These are phyloP conservation scores for Agonopterix subpropinquella DNA, from an alignment of 2,888 invertebrate genomes.

Conservation along the genomic window DNA sequence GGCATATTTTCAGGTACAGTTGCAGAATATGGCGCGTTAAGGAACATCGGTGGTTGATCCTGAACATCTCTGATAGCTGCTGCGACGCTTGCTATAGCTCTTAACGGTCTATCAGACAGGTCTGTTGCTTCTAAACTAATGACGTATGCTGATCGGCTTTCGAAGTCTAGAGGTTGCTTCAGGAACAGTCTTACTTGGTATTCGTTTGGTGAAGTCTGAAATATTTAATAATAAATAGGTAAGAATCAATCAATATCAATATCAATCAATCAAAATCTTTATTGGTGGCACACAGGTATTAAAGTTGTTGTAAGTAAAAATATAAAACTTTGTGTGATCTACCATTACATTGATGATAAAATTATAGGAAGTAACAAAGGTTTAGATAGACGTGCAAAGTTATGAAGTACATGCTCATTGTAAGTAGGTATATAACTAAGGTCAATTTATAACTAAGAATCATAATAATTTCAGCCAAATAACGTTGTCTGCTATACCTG, in stretches of 20 bases:
- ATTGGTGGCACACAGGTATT: no score
- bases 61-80: constrained; percentile 86
- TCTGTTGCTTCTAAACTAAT: constrained; percentile 82
- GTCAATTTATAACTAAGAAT: neutral
- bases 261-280: no score
- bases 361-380: no score
- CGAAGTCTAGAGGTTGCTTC: constrained; percentile 83
- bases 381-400: no score
- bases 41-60: constrained; percentile 88
- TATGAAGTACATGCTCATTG: no score
- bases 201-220: constrained; percentile 79
- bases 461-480: neutral
- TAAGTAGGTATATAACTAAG: no score
- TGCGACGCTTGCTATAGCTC: constrained; percentile 82
- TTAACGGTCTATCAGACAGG: constrained; percentile 77
- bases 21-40: constrained; percentile 87
- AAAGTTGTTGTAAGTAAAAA: no score
- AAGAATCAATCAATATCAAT: no score
- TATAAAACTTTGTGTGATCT: no score
- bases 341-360: no score
- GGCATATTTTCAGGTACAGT: constrained; percentile 84
- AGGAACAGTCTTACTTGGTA: constrained; percentile 82
- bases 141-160: constrained; percentile 83
- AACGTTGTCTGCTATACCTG: no score
- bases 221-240: constrained; percentile 7